A percentile compares a stretch with the other conserved stretches of the same genome.
phyloP scores from a whole-genome alignment of 2,888 invertebrate species.

The Teleiodes luculella region DNA sequence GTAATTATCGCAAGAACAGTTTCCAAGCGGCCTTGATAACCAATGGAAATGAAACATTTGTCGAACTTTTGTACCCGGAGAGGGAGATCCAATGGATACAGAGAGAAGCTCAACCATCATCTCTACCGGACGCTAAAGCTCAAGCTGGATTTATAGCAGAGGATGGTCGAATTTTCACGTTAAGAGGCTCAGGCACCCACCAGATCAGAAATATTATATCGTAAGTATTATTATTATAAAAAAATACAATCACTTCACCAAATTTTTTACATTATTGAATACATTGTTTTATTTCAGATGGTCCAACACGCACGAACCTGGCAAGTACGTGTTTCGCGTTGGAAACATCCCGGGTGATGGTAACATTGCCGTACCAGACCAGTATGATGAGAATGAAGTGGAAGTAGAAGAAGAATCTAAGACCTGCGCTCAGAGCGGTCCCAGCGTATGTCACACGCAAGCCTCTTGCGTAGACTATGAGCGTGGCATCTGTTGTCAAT shows the following conservation, averaged over 20 bases:
- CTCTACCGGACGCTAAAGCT: conserved; percentile 91
- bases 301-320: conserved; percentile 91
- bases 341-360: conserved; percentile 82
- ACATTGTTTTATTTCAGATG: conserved; percentile 77
- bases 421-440: conserved; percentile 81
- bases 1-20: conserved; percentile 89
- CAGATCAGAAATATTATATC: conserved; percentile 88
- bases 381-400: conserved; percentile 60
- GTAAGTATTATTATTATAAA: conserved; percentile 70
- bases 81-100: conserved; percentile 95
- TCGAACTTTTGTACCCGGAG: conserved; percentile 91
- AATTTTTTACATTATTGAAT: no score
- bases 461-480: conserved; percentile 90
- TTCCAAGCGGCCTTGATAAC: conserved; percentile 85
- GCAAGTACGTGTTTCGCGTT: conserved; percentile 92
- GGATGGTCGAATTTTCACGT: conserved; percentile 85
- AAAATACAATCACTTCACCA: no score
- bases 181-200: conserved; percentile 95
- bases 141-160: conserved; percentile 95
- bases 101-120: conserved; percentile 85
- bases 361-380: conserved; percentile 84
- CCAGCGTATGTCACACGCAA: conserved; percentile 87
- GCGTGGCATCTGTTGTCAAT: conserved; percentile 93
- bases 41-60: conserved; percentile 89
- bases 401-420: conserved; percentile 69